Base-by-base conservation (phyloP, 2,888 invertebrate genomes). In the Pycnomerus fuliginosus region DNA sequence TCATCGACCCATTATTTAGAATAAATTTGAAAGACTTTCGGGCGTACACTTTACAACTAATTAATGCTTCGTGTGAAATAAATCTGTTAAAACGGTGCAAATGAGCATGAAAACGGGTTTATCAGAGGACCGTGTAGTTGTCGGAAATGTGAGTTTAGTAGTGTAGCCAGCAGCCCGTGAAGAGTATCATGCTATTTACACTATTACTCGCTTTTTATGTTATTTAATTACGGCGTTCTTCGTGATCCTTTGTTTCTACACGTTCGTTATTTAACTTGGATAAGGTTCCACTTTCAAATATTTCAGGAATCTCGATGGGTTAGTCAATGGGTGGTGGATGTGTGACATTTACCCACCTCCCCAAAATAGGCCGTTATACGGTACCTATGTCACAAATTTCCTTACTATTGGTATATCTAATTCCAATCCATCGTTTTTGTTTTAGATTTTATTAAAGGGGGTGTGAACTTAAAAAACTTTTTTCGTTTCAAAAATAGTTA, bases 181-280 rank as follows among this genome's bases (percentile, higher is more conserved):
- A 68, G 65, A 64, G 57, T 64, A 63, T 58, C 64, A 60, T 58
- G 67, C 61, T 67, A 65, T 68, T 68, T 67, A 67, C 65, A 66
- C 67, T 63, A 65, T 66, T 66, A 66, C 60, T 58, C 57, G 61
- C 53, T 65, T 67, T 67, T 67, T 67, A 60, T 58, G 54, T 52
- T 56, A 57, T 55, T 63, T 64, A 65, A 65, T 66, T 65, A 64
- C 58, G 55, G 57, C 61, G 56, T 60, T 59, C 55, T 59, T 59
- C 59, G 49, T 46, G 49, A 49, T 48, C 38, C 58, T 52, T 56
- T 54, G 54, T 55, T 57, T 58, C 53, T 41, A 28, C 28, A 20
- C 28, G 29, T 36, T 29, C n/a, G 38, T 24, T 44, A 38, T 44
- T 48, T 44, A 32, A 41, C 47, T 37, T 31, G 23, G 34, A 44